Evolutionary conservation across 37 sponge, comb jelly and placozoan species (phyloP).

Genomic region (Theonella swinhoei): DNA sequence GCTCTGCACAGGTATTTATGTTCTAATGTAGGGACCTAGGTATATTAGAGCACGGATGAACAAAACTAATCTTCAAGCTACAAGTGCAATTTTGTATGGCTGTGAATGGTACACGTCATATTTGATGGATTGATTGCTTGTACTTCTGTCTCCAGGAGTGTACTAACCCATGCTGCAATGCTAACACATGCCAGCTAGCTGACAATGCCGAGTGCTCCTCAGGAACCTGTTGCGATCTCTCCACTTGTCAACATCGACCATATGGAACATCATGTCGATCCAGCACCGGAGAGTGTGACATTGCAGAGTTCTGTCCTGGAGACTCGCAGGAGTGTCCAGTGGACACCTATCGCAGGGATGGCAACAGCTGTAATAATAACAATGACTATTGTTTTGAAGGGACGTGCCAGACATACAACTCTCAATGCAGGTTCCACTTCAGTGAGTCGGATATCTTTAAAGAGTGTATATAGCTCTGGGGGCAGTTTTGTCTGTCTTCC

Average conservation of each 20-base stretch:
- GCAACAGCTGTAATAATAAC: slow-evolving; percentile 29
- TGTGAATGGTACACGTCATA: no score
- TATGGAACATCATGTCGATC: slow-evolving; percentile 57
- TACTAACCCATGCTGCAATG: slow-evolving; percentile 78
- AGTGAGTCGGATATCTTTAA: neutral
- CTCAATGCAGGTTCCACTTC: slow-evolving; percentile 30
- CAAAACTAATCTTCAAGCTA: neutral
- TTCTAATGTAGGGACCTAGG: neutral
- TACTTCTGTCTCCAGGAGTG: slow-evolving; percentile 39
- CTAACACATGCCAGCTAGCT: slow-evolving; percentile 64
- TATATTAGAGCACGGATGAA: neutral
- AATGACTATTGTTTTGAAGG: slow-evolving; percentile 51
- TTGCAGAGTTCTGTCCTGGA: slow-evolving; percentile 60
- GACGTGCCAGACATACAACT: slow-evolving; percentile 26
- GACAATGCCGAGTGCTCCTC: slow-evolving; percentile 54
- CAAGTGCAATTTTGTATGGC: no score
- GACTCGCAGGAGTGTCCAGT: slow-evolving; percentile 46
- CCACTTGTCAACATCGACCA: slow-evolving; percentile 16
- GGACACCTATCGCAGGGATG: slow-evolving; percentile 28
- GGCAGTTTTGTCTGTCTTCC: no score
- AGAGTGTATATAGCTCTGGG: neutral
- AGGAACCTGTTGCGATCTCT: slow-evolving; percentile 52
- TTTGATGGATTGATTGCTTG: neutral
- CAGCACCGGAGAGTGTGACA: slow-evolving; percentile 46
- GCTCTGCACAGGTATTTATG: slow-evolving; percentile 27